Base-by-base conservation (phyloP, 2,113 vertebrate genomes). In the Sisor rabdophorus region DNA sequence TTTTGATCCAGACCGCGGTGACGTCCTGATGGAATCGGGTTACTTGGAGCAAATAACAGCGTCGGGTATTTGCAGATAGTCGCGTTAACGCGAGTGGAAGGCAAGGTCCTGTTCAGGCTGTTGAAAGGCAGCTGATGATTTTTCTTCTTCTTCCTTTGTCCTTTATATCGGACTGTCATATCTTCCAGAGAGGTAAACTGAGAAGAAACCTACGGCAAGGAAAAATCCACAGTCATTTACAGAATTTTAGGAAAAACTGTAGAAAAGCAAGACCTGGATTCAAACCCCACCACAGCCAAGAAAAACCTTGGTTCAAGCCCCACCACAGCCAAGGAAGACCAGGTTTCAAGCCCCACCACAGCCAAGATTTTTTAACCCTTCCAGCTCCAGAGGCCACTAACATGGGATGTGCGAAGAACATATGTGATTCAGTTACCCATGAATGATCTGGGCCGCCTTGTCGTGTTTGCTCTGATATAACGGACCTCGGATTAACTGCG, bases 191-290 rank as follows among this genome's bases (percentile, higher is more conserved):
- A 30, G 48, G 93, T 92, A 89, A 98, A 98, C 55, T 98, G 91
- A 63, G 95, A 92, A 56, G 80, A 90, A 8, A 97, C 93, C 96
- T 97, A 73, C 28, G 52, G 61, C 9, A 50, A 12, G 24, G 3
- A 60, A 16, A 52, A 60, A n/a, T 2, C 65, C 17, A n/a, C n/a
- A 63, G 20, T 40, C 19, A n/a, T 50, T 22, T 48, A n/a, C n/a
- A n/a, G n/a, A n/a, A n/a, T n/a, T n/a, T n/a, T n/a, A n/a, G n/a
- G n/a, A n/a, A n/a, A n/a, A n/a, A n/a, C n/a, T n/a, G n/a, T n/a
- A n/a, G n/a, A n/a, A n/a, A n/a, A n/a, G n/a, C n/a, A n/a, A n/a
- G n/a, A n/a, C n/a, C n/a, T n/a, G 3, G 32, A 36, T 36, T 36
- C 3, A 36, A 36, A 36, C 32, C 3, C 32, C 32, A n/a, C n/a